Base-by-base conservation (phyloP, 2,797 vertebrate species). In the Pagetopsis macropterus region DNA sequence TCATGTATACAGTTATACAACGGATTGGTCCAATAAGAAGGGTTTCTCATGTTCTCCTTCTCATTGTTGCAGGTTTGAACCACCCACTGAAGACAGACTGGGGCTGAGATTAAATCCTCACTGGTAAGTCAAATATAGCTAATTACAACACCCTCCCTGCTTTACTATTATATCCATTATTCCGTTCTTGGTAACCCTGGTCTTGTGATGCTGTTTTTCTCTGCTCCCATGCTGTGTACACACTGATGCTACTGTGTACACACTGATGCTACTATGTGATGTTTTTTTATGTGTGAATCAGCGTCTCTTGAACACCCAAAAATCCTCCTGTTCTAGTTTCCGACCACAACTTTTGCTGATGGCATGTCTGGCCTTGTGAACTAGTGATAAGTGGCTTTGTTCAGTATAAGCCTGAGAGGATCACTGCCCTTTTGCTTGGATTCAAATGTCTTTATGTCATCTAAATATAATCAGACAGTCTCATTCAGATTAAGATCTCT, bases 31-130 rank as follows among this genome's bases (percentile, higher is more conserved):
- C 31, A 74, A 10, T 17, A 9, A 7, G 15, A 51, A 27, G 7
- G n/a, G 15, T 0, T 45, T 0, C 1, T 33, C 1, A 65, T 46
- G 27, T 77, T 37, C 11, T 65, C 33, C 11, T 65, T 74, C 13
- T 67, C 31, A 8, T 66, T 76, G 9, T 79, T 78, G 52, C 83
- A 93, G 89, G 82, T 87, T 80, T 72, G 62, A 80, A 55, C 57
- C 71, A 62, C 21, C 21, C 15, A 56, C 75, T 65, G 81, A 76
- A 65, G 51, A 70, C 57, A 54, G 41, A 58, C 70, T 43, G 51
- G n/a, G 27, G 66, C 73, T 58, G 17, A 70, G 71, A 70, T 57
- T 54, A n/a, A 75, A 55, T 61, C 73, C 48, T 69, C 40, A 43
- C 52, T 68, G 84, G 88, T 88, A 72, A 81, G 56, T 65, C 9